These are phyloP conservation scores for Carcharodon carcharias DNA, from an alignment of 2,797 vertebrate species.

Conservation along the genomic window DNA sequence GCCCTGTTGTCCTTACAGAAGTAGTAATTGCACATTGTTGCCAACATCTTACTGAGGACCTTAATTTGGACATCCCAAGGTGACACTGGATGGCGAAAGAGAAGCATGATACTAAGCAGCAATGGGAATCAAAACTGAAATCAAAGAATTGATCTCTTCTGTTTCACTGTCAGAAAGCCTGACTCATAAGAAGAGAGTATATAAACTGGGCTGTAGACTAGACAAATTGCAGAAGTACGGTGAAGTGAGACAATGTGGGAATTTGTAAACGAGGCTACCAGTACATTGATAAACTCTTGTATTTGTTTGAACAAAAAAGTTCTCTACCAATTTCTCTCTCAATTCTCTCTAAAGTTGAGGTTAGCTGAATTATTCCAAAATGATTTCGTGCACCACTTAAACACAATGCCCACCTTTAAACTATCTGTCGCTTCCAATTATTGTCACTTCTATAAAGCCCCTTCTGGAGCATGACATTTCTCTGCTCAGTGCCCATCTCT, in stretches of 20 bases:
- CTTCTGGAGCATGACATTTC: no score
- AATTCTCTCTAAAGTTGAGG: no score
- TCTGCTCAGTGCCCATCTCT: no score
- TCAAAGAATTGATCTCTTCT: neutral
- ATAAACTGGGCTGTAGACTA: neutral
- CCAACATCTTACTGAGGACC: neutral
- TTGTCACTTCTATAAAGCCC: no score
- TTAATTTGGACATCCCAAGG: neutral
- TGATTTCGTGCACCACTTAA: no score
- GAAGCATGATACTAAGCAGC: neutral
- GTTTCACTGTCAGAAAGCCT: neutral
- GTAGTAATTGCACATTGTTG: neutral
- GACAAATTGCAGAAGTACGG: neutral
- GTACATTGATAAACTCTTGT: neutral
- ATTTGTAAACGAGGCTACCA: neutral
- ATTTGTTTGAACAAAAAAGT: no score
- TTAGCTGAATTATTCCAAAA: no score
- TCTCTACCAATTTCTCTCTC: no score
- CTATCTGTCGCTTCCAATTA: no score
- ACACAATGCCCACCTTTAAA: no score
- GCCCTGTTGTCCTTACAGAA: neutral
- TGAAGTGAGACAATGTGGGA: neutral
- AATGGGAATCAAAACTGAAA: neutral
- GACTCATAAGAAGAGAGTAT: neutral
- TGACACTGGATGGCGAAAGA: neutral